phyloP scores from a whole-genome alignment of 2,888 invertebrate species.

The Corbicula japonica region DNA sequence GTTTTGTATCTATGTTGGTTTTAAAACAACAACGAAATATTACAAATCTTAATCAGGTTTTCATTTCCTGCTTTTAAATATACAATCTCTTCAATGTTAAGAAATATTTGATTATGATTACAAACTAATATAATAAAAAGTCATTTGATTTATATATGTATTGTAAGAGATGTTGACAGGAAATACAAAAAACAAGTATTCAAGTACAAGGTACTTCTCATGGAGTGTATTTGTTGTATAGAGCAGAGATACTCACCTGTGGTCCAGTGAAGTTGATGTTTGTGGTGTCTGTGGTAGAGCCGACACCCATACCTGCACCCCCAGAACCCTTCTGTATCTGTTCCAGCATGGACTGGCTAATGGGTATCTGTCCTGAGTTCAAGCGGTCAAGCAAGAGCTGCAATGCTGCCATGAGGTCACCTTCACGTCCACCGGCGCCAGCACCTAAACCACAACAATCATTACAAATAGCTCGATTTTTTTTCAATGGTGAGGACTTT shows the following conservation, averaged over 20 bases:
- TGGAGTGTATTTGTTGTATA: neutral
- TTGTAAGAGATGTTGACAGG: too few species aligned
- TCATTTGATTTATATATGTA: too few species aligned
- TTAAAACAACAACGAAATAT: too few species aligned
- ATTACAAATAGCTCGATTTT: too few species aligned
- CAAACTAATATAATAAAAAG: too few species aligned
- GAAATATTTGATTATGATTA: neutral
- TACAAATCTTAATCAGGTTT: too few species aligned
- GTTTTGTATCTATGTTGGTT: too few species aligned
- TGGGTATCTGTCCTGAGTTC: constrained; percentile 82
- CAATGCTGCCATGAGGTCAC: constrained; percentile 82
- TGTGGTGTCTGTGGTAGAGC: constrained; percentile 27
- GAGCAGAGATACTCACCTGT: constrained; percentile 4
- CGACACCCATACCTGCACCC: constrained; percentile 50
- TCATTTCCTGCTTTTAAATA: too few species aligned
- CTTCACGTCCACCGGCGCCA: constrained; percentile 77
- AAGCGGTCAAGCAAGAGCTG: constrained; percentile 81
- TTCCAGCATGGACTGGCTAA: constrained; percentile 78
- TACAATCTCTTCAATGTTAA: too few species aligned
- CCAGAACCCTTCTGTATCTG: constrained; percentile 70
- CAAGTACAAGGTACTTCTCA: too few species aligned
- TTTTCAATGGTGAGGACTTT: neutral
- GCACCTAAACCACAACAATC: constrained; percentile 37
- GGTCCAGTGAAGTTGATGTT: constrained; percentile 23
- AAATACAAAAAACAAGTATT: too few species aligned